These are phyloP conservation scores for Mormyrops attenuatus DNA, from an alignment of 2,797 vertebrate species.

Conservation along the genomic window DNA sequence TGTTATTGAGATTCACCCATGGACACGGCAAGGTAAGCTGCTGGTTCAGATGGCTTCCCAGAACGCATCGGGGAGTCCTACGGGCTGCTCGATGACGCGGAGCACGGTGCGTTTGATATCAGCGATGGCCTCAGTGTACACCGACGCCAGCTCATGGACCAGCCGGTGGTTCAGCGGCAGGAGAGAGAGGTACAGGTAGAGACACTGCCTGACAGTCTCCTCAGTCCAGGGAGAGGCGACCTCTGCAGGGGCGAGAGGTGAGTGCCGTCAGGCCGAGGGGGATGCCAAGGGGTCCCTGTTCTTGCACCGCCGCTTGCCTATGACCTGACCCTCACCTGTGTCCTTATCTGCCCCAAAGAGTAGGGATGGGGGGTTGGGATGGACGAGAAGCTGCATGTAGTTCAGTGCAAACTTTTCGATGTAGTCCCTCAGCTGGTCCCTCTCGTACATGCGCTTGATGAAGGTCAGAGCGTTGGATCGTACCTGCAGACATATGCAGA, in stretches of 20 bases:
- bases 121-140: conserved; percentile 92
- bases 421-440: conserved; percentile 83
- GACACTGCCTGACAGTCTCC: conserved; percentile 88
- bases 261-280: neutral
- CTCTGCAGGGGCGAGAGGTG: conserved; percentile 58
- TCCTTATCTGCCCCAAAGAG: conserved; percentile 91
- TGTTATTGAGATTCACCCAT: neutral
- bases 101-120: conserved; percentile 93
- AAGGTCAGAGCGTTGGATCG: conserved; percentile 81
- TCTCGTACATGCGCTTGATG: conserved; percentile 91
- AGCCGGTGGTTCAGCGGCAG: conserved; percentile 89
- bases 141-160: conserved; percentile 85
- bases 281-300: neutral
- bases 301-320: neutral
- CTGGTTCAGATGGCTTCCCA: neutral
- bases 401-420: conserved; percentile 92
- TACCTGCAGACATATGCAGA: conserved; percentile 58
- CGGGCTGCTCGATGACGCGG: conserved; percentile 86
- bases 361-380: conserved; percentile 86
- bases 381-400: conserved; percentile 93
- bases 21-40: neutral
- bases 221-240: conserved; percentile 91
- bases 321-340: conserved; percentile 64
- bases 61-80: conserved; percentile 42
- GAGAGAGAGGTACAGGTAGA: conserved; percentile 87